Percentiles rank a stretch among this genome's conserved stretches.
Evolutionary conservation across 2,113 vertebrate genomes (phyloP).

Genomic region (Falco punctatus): DNA sequence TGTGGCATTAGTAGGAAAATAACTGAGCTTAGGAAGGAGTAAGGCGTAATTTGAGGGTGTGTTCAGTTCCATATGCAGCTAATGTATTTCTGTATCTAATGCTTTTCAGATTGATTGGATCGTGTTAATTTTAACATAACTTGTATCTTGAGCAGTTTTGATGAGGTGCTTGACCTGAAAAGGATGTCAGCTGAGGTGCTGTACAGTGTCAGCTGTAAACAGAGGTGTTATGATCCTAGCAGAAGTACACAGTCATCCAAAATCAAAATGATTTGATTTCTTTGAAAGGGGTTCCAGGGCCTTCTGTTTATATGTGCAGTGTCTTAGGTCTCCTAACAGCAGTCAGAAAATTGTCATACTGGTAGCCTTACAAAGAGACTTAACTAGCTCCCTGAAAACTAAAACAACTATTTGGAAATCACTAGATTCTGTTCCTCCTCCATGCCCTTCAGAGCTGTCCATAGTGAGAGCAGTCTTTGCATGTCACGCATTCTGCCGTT

Average conservation of each 20-base stretch:
- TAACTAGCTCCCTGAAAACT: not conserved
- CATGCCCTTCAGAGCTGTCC: not conserved
- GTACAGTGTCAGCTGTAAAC: not conserved
- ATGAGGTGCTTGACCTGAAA: not conserved
- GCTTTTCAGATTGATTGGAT: not conserved
- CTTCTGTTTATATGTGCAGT: not conserved
- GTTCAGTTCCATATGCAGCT: not conserved
- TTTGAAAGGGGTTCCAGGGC: not conserved
- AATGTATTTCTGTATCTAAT: not conserved
- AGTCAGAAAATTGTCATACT: not conserved
- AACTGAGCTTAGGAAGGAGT: not conserved
- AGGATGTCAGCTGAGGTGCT: not conserved
- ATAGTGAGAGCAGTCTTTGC: not conserved
- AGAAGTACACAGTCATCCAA: not conserved
- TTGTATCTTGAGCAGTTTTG: not conserved
- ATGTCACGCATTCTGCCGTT: accelerated
- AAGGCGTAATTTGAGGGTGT: not conserved
- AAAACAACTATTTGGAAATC: not conserved
- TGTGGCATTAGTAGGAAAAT: not conserved
- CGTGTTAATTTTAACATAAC: not conserved
- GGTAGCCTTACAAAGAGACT: not conserved
- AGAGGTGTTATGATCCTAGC: not conserved
- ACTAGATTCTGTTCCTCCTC: not conserved
- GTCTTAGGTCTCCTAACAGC: not conserved
- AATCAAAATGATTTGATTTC: not conserved